These are phyloP conservation scores for Mellilla xanthometata DNA, from an alignment of 2,888 invertebrate species.

Conservation along the genomic window DNA sequence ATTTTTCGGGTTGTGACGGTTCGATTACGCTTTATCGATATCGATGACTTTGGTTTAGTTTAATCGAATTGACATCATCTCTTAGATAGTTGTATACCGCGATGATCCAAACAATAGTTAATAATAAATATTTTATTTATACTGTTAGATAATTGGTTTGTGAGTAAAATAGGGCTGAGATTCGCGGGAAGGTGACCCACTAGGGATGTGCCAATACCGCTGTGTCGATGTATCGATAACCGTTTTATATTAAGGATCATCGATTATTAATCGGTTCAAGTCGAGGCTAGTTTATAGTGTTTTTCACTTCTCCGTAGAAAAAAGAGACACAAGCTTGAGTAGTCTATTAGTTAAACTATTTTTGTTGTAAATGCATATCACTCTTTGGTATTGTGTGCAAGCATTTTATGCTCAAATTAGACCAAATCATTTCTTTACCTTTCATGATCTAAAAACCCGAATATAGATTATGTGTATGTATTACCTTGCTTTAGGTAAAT, in stretches of 20 bases:
- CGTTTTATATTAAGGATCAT: slow-evolving; percentile 78
- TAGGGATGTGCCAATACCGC: slow-evolving; percentile 34
- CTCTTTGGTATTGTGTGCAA: slow-evolving; percentile 31
- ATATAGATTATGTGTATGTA: slow-evolving; percentile 18
- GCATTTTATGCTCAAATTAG: slow-evolving; percentile 56
- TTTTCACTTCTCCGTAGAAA: slow-evolving; percentile 36
- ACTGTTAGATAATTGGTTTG: slow-evolving; percentile 6
- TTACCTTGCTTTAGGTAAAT: slow-evolving; percentile 15
- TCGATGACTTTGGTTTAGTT: not conserved
- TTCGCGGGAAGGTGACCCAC: slow-evolving; percentile 21
- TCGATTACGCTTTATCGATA: slow-evolving; percentile 18
- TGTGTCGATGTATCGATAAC: slow-evolving; percentile 40
- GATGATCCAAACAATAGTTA: not conserved
- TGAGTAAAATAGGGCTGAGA: slow-evolving; percentile 4
- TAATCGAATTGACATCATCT: not conserved
- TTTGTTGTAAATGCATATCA: slow-evolving; percentile 43
- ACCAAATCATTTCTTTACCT: slow-evolving; percentile 42
- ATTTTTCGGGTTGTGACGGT: slow-evolving; percentile 29
- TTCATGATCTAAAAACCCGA: slow-evolving; percentile 35
- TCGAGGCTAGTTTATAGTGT: slow-evolving; percentile 60
- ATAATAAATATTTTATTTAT: too few relatives aligned
- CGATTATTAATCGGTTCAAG: slow-evolving; percentile 44
- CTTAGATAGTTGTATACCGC: not conserved
- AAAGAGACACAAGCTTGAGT: slow-evolving; percentile 35
- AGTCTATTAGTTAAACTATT: slow-evolving; percentile 16